Base-by-base conservation (phyloP, 2,888 invertebrate species). In the Cataglyphis livida region DNA sequence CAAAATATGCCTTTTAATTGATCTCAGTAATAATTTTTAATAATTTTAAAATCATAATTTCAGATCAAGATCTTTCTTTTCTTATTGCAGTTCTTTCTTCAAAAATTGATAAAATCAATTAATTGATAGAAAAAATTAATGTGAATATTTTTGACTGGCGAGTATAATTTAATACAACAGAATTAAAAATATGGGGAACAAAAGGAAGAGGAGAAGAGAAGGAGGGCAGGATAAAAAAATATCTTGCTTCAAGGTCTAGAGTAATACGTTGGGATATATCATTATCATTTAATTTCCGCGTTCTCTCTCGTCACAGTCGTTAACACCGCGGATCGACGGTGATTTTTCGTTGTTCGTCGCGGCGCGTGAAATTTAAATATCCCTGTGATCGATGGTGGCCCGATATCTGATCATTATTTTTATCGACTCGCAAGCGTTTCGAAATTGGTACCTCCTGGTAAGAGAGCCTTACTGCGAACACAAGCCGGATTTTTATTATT, bases 261-360 rank as follows among this genome's bases (percentile, higher is more conserved):
- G 74, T 86, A 87, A 74, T 74, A 88, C 68, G 68, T 70, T 70
- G 61, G 64, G 66, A 86, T 87, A 92, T 92, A 91, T 93, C 93
- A 93, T 93, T 93, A 93, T 93, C 92, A 92, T 92, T 93, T 92
- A 91, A 93, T 93, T 92, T 90, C 90, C 90, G 82, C 87, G 83
- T 89, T 87, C 81, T 87, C 81, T 87, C 82, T 87, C 82, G 85
- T 90, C 89, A 87, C 86, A 86, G 83, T 91, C 92, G 90, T 92
- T 92, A 91, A 87, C 85, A 64, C 65, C 65, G 57, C 73, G 74
- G 81, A 83, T 85, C 81, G 44, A 44, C 44, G 79, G 28, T 75
- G 62, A 62, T 71, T 79, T 83, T 82, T 81, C 76, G 82, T 83
- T 85, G 84, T 82, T 86, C 87, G 83, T 84, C 83, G 81, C 81